Conservation (phyloP, 2,797 vertebrate species). For the Acipenser ruthenus region DNA sequence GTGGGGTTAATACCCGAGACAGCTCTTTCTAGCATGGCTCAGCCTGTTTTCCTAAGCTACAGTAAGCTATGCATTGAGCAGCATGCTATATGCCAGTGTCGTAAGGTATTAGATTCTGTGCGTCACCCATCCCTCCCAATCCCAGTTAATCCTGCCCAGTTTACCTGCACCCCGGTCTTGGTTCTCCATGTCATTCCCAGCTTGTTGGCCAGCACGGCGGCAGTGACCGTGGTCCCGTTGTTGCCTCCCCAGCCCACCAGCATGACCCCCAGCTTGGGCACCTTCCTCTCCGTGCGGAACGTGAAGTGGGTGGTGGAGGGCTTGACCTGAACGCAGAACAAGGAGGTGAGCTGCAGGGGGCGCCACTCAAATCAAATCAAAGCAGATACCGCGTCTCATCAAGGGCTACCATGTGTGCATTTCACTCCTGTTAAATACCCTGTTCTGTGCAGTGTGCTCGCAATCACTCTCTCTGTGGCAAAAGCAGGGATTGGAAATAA, state of each 20-base stretch:
- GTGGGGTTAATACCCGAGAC: background rate
- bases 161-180: conserved; percentile 78
- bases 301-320: conserved; percentile 67
- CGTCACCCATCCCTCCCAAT: too few relatives aligned
- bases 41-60: too few relatives aligned
- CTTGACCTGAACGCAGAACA: too few relatives aligned
- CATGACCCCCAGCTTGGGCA: conserved; percentile 87
- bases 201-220: conserved; percentile 80
- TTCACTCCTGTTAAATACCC: too few relatives aligned
- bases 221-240: conserved; percentile 88
- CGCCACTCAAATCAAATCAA: background rate
- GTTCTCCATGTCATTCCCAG: conserved; percentile 82
- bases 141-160: background rate
- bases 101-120: too few relatives aligned
- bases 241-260: conserved; percentile 94
- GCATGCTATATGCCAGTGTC: too few relatives aligned
- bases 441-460: too few relatives aligned
- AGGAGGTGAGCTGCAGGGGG: conserved; percentile 43
- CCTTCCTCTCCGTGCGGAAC: conserved; percentile 68
- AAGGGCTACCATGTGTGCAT: too few relatives aligned
- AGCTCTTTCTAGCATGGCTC: too few relatives aligned
- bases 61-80: too few relatives aligned
- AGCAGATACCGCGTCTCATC: background rate
- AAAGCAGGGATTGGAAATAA: background rate
- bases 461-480: background rate